phyloP scores from a whole-genome alignment of 2,113 vertebrate genomes.

The Motacilla tschutschensis region DNA sequence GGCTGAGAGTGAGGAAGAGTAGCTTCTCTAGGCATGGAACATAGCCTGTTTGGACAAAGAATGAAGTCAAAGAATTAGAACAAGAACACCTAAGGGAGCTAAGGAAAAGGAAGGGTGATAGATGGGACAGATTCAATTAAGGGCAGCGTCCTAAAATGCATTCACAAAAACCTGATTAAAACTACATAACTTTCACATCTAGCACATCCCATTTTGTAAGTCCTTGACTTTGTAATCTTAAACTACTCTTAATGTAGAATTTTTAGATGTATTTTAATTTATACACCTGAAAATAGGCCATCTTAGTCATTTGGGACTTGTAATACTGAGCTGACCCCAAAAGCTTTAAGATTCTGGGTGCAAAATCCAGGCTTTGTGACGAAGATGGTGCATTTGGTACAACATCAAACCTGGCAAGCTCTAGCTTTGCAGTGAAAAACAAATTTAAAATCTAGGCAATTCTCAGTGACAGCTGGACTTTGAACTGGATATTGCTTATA shows the following conservation, averaged over 20 bases:
- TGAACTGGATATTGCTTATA: neutral
- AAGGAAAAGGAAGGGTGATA: neutral
- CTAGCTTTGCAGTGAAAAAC: neutral
- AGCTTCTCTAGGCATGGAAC: neutral
- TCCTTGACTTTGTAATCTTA: neutral
- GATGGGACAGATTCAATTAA: neutral
- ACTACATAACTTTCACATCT: neutral
- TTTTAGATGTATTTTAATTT: constrained; percentile 1
- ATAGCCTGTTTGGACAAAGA: neutral
- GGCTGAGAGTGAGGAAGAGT: neutral
- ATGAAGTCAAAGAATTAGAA: neutral
- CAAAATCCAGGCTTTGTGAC: neutral
- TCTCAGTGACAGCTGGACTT: neutral
- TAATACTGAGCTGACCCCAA: neutral
- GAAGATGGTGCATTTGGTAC: neutral
- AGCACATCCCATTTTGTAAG: neutral
- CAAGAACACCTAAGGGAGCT: neutral
- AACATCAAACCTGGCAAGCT: neutral
- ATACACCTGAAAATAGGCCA: neutral
- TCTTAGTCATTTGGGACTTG: neutral
- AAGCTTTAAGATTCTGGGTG: neutral
- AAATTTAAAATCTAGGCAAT: neutral
- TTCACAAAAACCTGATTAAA: neutral
- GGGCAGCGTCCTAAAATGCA: neutral
- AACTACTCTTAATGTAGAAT: neutral